Base-by-base conservation (phyloP, 2,888 invertebrate species). In the Dysmachus trigonus region DNA sequence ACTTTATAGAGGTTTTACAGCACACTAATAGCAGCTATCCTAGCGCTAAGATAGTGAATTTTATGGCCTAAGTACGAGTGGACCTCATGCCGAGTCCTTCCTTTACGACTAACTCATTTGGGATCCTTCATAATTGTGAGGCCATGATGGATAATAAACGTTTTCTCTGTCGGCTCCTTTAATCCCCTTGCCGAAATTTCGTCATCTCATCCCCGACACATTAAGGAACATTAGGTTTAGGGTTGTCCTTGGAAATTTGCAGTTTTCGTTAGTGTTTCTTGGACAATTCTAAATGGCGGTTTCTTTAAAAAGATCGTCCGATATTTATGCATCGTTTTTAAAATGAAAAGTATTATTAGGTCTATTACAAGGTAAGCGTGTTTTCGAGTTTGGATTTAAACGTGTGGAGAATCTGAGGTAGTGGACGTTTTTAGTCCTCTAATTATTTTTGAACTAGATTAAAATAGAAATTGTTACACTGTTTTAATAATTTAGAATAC, bases 11-110 rank as follows among this genome's bases (percentile, higher is more conserved):
- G 71, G 31, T 33, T 31, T n/a, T 73, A 73, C 73, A 62, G 27
- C 73, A 62, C 18, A 62, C 18, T 62, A 62, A 62, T 62, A 62
- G 62, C 10, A 27, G 10, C 27, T 62, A 10, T 62, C 27, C 27
- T 62, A 22, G 62, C 22, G 62, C 62, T 27, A 7, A 62, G 18
- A 62, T 31, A 73, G 8, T 22, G n/a, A 31, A 33, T 73, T 73
- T 33, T 73, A 73, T 7, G 15, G 15, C 18, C 31, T 4, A 30
- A 73, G 73, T 73, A 81, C 81, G 51, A 51, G 27, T 53, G 31
- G 81, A 81, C 81, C 47, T 81, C 81, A 81, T 51, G 81, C 30
- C 81, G 81, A 18, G 81, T 51, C 81, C 81, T 81, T 81, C 81
- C 18, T 47, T 81, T 51, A 18, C 51, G 15, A 51, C 47, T 33